Base-by-base conservation (phyloP, 1,140 invertebrate genomes). In the Magallana angulata region DNA sequence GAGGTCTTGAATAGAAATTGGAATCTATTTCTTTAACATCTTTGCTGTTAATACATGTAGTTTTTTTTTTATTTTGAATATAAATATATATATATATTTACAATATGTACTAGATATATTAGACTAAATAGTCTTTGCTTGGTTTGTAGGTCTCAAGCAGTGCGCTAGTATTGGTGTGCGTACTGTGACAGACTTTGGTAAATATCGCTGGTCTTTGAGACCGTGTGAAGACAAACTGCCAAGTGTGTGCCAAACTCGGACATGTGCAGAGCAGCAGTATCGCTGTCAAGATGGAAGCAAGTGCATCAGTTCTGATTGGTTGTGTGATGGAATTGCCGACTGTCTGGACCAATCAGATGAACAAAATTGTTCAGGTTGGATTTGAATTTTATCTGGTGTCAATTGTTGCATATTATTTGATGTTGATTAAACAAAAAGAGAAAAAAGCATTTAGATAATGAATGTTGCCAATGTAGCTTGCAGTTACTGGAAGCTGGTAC, bases 241-340 rank as follows among this genome's bases (percentile, higher is more conserved):
- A 58, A 36, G 84, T 68, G 80, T 87, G 80, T 87, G 85, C 81
- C 57, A 87, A 64, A 82, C 58, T 57, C 7, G 48, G n/a, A 30
- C 85, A 82, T 87, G 85, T 87, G 85, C 59, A 56, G 57, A 18
- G 62, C 36, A 59, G 24, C 85, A 92, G 85, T 90, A 96, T 91
- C 95, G 96, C 86, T 97, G 92, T 89, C 87, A 88, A 12, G 89
- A 91, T 87, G 87, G 83, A 18, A 86, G 85, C 18, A 85, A 83
- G 48, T 92, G 92, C 71, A 91, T 92, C 18, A 90, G 88, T 56
- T 85, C 85, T 18, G 85, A 89, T 36, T 92, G 90, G 90, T 83
- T 89, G 82, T 92, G 92, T 88, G 92, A 92, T 83, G 87, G 88
- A 24, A 90, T 90, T 76, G 64, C 59, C 48, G 92, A 92, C 85